Conservation (phyloP, 2,888 invertebrate genomes). For the Parnassius smintheus region DNA sequence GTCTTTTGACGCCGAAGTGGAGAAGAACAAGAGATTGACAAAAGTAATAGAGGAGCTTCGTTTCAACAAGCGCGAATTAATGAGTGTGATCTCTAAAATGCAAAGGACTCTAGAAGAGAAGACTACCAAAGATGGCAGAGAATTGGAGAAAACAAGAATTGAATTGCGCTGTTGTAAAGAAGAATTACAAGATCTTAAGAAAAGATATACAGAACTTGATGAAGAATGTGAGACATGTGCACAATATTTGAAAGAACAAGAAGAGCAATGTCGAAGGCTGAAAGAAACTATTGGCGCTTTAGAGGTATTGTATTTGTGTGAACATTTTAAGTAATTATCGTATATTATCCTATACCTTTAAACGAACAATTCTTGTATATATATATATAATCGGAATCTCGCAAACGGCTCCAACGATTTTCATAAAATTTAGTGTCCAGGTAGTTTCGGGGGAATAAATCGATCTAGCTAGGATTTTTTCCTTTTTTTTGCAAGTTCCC, state of each 20-base stretch:
- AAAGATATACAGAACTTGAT: slow-evolving; percentile 63
- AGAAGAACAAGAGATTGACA: slow-evolving; percentile 69
- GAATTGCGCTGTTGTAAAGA: slow-evolving; percentile 53
- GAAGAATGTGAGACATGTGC: slow-evolving; percentile 73
- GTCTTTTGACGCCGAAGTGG: slow-evolving; percentile 72
- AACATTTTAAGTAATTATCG: no score
- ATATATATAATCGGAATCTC: no score
- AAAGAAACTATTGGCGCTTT: slow-evolving; percentile 52
- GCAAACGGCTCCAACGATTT: no score
- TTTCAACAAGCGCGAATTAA: slow-evolving; percentile 74
- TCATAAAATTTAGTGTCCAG: no score
- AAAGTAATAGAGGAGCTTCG: slow-evolving; percentile 68
- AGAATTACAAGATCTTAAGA: slow-evolving; percentile 51
- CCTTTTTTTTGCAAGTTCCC: no score
- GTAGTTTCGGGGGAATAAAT: no score
- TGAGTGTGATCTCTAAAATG: slow-evolving; percentile 55
- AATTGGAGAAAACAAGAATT: slow-evolving; percentile 56
- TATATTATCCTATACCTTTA: no score
- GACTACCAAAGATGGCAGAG: slow-evolving; percentile 46
- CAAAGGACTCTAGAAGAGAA: slow-evolving; percentile 58
- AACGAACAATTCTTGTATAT: no score
- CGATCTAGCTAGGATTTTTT: no score
- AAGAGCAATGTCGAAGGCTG: slow-evolving; percentile 54
- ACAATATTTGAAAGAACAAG: slow-evolving; percentile 55
- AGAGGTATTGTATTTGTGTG: slow-evolving; percentile 43